phyloP scores from a whole-genome alignment of 2,113 vertebrate species.

The Mohoua ochrocephala region DNA sequence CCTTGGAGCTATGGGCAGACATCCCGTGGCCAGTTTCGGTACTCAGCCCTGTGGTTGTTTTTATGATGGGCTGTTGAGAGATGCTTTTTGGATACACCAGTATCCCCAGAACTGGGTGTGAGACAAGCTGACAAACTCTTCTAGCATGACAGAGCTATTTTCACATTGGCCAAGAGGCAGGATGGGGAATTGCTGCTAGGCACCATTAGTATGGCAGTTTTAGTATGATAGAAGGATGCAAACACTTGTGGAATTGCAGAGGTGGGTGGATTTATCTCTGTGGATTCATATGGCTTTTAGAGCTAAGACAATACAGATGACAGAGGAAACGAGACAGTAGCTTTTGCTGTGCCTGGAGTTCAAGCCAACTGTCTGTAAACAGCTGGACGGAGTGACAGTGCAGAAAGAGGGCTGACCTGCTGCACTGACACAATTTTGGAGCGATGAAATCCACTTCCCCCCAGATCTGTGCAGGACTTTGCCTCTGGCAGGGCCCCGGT shows the following conservation, averaged over 20 bases:
- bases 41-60: not conserved
- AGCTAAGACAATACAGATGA: not conserved
- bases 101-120: not conserved
- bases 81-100: not conserved
- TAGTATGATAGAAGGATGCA: not conserved
- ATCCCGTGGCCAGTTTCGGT: not conserved
- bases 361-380: not conserved
- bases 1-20: not conserved
- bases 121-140: slow-evolving; percentile 14
- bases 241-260: not conserved
- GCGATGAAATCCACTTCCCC: not conserved
- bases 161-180: not conserved
- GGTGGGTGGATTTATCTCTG: not conserved
- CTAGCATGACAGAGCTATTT: not conserved
- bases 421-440: not conserved
- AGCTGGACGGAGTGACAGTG: not conserved
- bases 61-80: not conserved
- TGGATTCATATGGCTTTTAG: not conserved
- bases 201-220: not conserved
- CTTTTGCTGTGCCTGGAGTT: not conserved
- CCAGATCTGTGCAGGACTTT: not conserved
- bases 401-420: not conserved
- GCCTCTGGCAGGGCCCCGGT: not conserved
- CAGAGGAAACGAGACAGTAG: not conserved
- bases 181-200: not conserved